Evolutionary conservation across 1,140 invertebrate species (phyloP).

Genomic region (Oscheius sp.): DNA sequence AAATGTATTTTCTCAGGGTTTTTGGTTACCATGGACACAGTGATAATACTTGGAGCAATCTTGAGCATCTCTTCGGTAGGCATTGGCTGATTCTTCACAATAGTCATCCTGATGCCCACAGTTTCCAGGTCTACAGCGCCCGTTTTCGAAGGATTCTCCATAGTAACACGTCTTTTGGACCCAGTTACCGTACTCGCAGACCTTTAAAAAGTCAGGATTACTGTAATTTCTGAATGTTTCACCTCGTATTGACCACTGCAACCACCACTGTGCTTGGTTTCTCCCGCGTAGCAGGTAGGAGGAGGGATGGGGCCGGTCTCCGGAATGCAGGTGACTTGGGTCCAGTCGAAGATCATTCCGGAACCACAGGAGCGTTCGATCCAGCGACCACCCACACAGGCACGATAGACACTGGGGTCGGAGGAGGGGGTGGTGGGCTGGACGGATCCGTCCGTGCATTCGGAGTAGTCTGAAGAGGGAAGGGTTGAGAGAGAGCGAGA

Average conservation of each 20-base stretch:
- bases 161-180: neutral
- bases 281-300: neutral
- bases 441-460: neutral
- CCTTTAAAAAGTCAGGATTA: neutral
- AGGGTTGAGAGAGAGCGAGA: too few relatives aligned
- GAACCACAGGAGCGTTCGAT: neutral
- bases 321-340: neutral
- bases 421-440: neutral
- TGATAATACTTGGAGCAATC: conserved; percentile 1
- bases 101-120: neutral
- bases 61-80: neutral
- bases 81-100: neutral
- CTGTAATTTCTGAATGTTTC: neutral
- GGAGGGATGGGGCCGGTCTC: neutral
- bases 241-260: neutral
- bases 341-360: neutral
- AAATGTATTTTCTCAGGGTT: neutral
- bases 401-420: neutral
- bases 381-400: neutral
- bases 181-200: neutral
- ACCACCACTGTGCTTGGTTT: neutral
- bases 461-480: neutral
- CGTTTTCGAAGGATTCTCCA: neutral
- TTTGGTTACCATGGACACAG: neutral
- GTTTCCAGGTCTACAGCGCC: neutral